These are phyloP conservation scores for Phortica okadai DNA, from an alignment of 2,888 invertebrate species.

Conservation along the genomic window DNA sequence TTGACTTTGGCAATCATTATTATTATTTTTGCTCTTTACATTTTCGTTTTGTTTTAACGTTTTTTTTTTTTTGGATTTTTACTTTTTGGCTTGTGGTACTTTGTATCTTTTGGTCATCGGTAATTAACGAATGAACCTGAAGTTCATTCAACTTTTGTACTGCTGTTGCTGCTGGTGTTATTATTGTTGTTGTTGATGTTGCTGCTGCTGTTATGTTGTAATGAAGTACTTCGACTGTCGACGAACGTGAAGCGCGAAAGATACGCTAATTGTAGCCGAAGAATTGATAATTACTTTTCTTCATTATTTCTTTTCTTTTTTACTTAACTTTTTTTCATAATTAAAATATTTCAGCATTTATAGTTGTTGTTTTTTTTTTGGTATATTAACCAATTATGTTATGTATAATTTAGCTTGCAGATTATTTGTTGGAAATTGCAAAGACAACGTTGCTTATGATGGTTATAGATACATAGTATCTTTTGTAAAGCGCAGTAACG, in stretches of 20 bases:
- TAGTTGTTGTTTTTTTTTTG: background rate
- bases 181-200: background rate
- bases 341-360: conserved; percentile 22
- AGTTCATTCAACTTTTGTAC: conserved; percentile 50
- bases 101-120: conserved; percentile 47
- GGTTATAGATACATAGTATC: no score
- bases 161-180: conserved; percentile 24
- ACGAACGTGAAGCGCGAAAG: conserved; percentile 1
- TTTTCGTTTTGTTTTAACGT: conserved; percentile 25
- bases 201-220: background rate
- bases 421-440: no score
- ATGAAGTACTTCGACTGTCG: conserved; percentile 18
- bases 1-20: conserved; percentile 62
- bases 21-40: conserved; percentile 41
- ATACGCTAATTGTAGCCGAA: conserved; percentile 25
- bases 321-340: background rate
- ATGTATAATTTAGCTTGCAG: no score
- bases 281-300: conserved; percentile 27
- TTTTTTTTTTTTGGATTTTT: background rate
- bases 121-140: conserved; percentile 54
- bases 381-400: no score
- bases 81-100: conserved; percentile 3
- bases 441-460: no score
- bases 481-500: no score
- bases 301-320: background rate